phyloP scores from a whole-genome alignment of 2,113 vertebrate species.

The Crocuta crocuta region DNA sequence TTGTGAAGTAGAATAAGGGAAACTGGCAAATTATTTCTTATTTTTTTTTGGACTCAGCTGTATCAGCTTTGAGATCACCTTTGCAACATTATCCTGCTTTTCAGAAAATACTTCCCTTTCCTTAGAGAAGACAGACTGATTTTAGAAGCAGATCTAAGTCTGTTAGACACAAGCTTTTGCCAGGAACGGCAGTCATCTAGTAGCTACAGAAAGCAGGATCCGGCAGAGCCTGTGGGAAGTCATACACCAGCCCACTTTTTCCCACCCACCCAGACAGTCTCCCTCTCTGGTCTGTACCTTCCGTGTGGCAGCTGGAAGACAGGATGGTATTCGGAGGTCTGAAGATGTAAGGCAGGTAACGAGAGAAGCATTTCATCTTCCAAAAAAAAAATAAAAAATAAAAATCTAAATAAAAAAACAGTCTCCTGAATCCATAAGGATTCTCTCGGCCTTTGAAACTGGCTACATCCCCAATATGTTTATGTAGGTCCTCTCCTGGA shows the following conservation, averaged over 20 bases:
- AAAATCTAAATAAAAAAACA: constrained; percentile 77
- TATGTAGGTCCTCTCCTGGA: constrained; percentile 76
- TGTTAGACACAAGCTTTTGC: constrained; percentile 64
- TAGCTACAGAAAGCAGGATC: constrained; percentile 73
- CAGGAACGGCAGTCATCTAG: constrained; percentile 71
- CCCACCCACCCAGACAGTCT: constrained; percentile 74
- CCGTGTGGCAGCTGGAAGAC: constrained; percentile 96
- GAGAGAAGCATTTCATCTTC: constrained; percentile 99
- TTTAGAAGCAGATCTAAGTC: constrained; percentile 71
- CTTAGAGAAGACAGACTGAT: constrained; percentile 49
- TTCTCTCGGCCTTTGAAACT: constrained; percentile 73
- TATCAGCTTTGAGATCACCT: constrained; percentile 60
- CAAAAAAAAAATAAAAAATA: constrained; percentile 75
- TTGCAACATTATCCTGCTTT: not conserved
- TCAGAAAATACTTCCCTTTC: constrained; percentile 56
- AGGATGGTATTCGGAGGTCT: constrained; percentile 95
- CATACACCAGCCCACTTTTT: constrained; percentile 74
- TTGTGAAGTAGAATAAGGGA: not conserved
- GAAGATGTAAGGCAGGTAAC: constrained; percentile 97
- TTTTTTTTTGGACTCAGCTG: constrained; percentile 41
- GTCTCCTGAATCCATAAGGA: constrained; percentile 83
- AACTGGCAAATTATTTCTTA: constrained; percentile 16
- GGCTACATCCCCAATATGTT: constrained; percentile 87
- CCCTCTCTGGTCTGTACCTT: constrained; percentile 91
- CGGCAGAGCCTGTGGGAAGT: constrained; percentile 76